These are phyloP conservation scores for Scolopax bukidnonensis DNA, from an alignment of 2,797 vertebrate genomes.

Conservation along the genomic window DNA sequence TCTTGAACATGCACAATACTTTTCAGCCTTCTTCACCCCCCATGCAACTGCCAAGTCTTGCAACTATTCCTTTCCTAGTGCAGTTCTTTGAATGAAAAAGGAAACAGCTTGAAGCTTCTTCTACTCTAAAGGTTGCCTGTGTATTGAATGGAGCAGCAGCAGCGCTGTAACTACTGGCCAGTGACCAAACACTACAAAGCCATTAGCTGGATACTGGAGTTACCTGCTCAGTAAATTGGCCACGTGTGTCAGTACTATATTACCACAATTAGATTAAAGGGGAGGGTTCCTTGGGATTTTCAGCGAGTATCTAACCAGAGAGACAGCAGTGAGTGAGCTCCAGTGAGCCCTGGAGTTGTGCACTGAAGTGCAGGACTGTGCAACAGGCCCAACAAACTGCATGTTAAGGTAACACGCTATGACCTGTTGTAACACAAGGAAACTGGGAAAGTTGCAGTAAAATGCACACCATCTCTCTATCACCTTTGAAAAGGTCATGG, in stretches of 20 bases:
- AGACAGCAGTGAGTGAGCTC: neutral
- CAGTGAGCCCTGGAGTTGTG: neutral
- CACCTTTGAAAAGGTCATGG: too few species aligned
- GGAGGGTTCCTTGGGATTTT: neutral
- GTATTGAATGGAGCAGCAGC: neutral
- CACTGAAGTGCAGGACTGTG: neutral
- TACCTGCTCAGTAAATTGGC: neutral
- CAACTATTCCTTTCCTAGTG: neutral
- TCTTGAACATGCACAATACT: constrained; percentile 28
- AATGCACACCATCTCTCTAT: neutral
- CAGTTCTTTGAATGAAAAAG: neutral
- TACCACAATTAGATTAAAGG: neutral
- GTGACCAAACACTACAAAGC: neutral
- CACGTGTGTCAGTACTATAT: neutral
- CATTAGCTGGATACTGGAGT: neutral
- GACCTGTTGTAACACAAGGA: neutral
- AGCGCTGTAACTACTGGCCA: neutral
- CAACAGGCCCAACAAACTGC: neutral
- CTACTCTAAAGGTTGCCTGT: neutral
- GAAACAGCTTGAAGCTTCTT: neutral
- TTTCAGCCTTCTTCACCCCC: constrained; percentile 2
- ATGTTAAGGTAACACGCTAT: neutral
- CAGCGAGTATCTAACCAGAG: accelerated
- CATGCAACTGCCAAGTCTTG: constrained; percentile 9
- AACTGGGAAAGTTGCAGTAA: neutral